Evolutionary conservation across 2,888 invertebrate species (phyloP), one percentile per base, ranked within the genome.

Genomic region (Sthenelais limicola): DNA sequence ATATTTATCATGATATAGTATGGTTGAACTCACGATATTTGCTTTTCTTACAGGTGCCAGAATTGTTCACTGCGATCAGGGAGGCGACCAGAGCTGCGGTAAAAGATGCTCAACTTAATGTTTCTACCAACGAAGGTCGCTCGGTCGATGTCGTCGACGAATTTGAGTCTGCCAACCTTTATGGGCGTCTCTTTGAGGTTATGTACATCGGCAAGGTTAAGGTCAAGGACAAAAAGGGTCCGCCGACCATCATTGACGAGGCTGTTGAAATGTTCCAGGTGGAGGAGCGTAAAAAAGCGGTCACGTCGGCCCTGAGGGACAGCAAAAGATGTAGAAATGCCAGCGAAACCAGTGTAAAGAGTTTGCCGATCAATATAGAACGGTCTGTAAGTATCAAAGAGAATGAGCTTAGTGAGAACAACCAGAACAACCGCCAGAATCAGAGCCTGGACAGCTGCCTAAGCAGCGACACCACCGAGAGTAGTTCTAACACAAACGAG

Each of bases 171-270:
- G 56, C 38, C 15, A 35, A 32, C 9, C 15, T 35, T 38, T 43
- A 28, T 26, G 49, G 82, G 77, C 74, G 80, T 35, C 80, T 82
- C 71, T 88, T 83, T 75, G 89, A 94, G 92, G 94, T 95, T 2
- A 90, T 96, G 77, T 97, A 97, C 87, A 92, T 97, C 62, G 97
- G 97, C 0, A 95, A 95, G 89, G 95, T 96, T 62, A 92, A 94
- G 78, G 94, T 96, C 80, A 93, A 94, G 48, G 93, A 94, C 83
- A 92, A 94, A 82, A 95, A 94, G 85, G 93, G 95, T 0, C 94
- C 95, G 0, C 94, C 94, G 78, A 91, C 93, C 0, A 93, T 97
- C 81, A 95, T 97, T 80, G 97, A 97, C 84, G 96, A 96, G 85
- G 94, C 96, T 0, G 89, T 97, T 72, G 91, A 92, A 74, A 95